Percentiles rank a stretch among this genome's conserved stretches.
These are phyloP conservation scores for Zygaena filipendulae DNA, from an alignment of 2,888 invertebrate genomes.

Conservation along the genomic window DNA sequence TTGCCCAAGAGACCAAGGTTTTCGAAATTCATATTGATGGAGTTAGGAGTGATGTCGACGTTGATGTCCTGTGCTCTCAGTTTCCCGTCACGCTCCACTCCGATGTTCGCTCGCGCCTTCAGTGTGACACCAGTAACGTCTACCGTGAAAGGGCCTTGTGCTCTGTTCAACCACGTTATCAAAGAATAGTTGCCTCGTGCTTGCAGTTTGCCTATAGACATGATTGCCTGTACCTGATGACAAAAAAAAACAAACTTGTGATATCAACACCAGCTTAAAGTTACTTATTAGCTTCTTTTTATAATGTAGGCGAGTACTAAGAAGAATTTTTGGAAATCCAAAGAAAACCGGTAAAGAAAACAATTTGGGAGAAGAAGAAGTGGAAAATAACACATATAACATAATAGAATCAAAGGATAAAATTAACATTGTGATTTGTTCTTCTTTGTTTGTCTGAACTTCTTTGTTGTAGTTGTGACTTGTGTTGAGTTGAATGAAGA, in stretches of 20 bases:
- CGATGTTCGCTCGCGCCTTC: conserved; percentile 74
- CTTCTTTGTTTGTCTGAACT: too few species aligned
- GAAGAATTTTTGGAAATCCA: too few species aligned
- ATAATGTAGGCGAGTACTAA: too few species aligned
- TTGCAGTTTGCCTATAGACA: conserved; percentile 76
- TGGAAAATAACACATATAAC: too few species aligned
- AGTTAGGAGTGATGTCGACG: conserved; percentile 81
- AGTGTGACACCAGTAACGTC: conserved; percentile 77
- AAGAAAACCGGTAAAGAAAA: too few species aligned
- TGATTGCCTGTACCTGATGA: conserved; percentile 76
- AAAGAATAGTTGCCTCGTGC: conserved; percentile 82
- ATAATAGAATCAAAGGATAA: too few species aligned
- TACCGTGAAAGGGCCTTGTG: conserved; percentile 82
- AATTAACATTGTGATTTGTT: too few species aligned
- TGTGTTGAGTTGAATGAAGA: too few species aligned
- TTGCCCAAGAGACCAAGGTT: conserved; percentile 82
- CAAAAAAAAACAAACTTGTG: conserved; percentile 19
- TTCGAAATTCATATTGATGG: conserved; percentile 83
- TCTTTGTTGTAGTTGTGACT: too few species aligned
- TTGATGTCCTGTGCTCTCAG: conserved; percentile 81
- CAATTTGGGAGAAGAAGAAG: too few species aligned
- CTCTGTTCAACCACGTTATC: conserved; percentile 75
- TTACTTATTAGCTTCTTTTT: too few species aligned
- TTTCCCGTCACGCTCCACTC: conserved; percentile 79
- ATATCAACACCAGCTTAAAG: too few species aligned